These are phyloP conservation scores for Lepeophtheirus nordmannii DNA, from an alignment of 2,888 invertebrate species.

Conservation along the genomic window DNA sequence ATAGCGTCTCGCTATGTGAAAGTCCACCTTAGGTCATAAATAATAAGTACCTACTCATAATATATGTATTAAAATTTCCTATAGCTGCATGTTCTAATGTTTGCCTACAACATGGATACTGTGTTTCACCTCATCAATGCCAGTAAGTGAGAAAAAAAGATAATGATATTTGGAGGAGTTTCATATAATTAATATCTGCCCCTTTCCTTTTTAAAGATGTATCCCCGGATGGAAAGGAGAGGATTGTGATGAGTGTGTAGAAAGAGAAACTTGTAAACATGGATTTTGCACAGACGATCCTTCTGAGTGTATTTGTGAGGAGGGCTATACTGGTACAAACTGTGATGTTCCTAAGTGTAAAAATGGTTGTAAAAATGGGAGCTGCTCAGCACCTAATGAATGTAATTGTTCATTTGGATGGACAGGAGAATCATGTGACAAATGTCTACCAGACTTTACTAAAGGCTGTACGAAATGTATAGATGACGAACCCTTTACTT, in stretches of 20 bases:
- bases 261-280: neutral
- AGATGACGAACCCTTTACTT: neutral
- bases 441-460: neutral
- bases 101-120: neutral
- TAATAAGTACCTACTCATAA: neutral
- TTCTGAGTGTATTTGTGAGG: neutral
- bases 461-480: neutral
- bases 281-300: neutral
- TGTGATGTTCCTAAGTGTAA: neutral
- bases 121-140: neutral
- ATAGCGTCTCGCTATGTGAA: too few relatives aligned
- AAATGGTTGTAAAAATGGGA: neutral
- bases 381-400: neutral
- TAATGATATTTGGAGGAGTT: neutral
- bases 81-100: neutral
- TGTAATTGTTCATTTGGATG: conserved; percentile 1
- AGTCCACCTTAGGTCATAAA: neutral
- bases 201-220: neutral
- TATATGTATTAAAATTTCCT: neutral
- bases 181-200: neutral
- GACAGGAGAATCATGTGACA: neutral
- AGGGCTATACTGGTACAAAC: neutral
- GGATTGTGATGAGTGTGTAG: neutral
- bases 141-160: neutral
- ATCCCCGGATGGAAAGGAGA: neutral